Evolutionary conservation across 2,797 vertebrate species (phyloP).

Genomic region (Oreonectes daqikongensis): DNA sequence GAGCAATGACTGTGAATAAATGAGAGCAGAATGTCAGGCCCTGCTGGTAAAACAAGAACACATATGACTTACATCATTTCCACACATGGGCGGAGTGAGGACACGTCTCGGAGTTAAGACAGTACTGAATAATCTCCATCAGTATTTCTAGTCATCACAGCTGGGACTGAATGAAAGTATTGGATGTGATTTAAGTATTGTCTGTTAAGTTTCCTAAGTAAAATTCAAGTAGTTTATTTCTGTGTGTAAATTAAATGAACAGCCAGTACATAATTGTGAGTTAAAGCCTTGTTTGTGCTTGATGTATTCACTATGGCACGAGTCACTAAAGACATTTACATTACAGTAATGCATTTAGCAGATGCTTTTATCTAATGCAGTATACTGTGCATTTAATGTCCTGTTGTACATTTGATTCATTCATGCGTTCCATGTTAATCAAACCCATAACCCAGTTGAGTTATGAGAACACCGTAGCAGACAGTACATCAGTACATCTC

Average conservation of each 20-base stretch:
- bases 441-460: not conserved
- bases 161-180: not conserved
- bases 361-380: slow-evolving; percentile 1
- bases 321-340: not conserved
- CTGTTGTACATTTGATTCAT: not conserved
- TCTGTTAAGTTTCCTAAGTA: not conserved
- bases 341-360: not conserved
- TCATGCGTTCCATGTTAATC: not conserved
- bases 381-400: not conserved
- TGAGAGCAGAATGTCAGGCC: not conserved
- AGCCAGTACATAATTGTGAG: not conserved
- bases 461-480: not conserved
- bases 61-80: not conserved
- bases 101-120: not conserved
- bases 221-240: not conserved
- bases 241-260: not conserved
- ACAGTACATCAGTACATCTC: not conserved
- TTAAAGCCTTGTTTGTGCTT: not conserved
- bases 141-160: not conserved
- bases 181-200: not conserved
- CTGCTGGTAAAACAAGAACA: not conserved
- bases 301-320: not conserved
- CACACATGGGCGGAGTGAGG: not conserved
- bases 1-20: not conserved
- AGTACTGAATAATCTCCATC: not conserved